Base-by-base conservation (phyloP, 2,888 invertebrate species). In the Amiota mariae region DNA sequence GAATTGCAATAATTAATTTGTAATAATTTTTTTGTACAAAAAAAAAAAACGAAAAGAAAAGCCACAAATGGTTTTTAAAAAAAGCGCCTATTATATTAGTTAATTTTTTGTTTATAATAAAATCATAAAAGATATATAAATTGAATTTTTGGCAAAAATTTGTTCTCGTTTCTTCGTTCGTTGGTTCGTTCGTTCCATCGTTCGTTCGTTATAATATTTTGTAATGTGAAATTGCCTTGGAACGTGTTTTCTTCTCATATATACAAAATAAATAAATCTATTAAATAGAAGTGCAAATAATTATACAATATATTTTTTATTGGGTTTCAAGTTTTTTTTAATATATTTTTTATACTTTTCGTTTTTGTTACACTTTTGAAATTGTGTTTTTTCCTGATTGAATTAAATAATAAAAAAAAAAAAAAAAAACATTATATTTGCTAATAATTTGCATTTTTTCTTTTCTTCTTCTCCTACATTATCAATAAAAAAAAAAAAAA, bases 221-320 rank as follows among this genome's bases (percentile, higher is more conserved):
- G 82, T 86, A 83, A 86, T 86, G 83, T 84, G 83, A 78, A 81
- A 78, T 80, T 83, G 86, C 84, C 86, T 84, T 84, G 86, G 83
- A 86, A 84, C 83, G 86, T 84, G 82, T 84, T 79, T 56, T 77
- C 76, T 76, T 68, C 73, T 76, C 75, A 51, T 63, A 73, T 51
- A 54, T 24, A 63, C 18, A 57, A 18, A 20, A 59, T 59, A 59
- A 20, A 59, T 59, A 59, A 59, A 59, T 59, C 18, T 11, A 66
- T 68, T 47, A 49, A 51, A 68, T 68, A 68, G 67, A 51, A 68
- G 67, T 68, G 67, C 67, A 68, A 68, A 68, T 49, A 51, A 51
- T 68, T 36, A 36, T 36, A 36, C 36, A 36, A 36, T 36, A 36
- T 36, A 6, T 36, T 36, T 66, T 68, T 68, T 68, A 59, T 15